Percentiles rank a stretch among this genome's conserved stretches.
phyloP scores from a whole-genome alignment of 2,888 invertebrate genomes.

The Calameuta pallipes region DNA sequence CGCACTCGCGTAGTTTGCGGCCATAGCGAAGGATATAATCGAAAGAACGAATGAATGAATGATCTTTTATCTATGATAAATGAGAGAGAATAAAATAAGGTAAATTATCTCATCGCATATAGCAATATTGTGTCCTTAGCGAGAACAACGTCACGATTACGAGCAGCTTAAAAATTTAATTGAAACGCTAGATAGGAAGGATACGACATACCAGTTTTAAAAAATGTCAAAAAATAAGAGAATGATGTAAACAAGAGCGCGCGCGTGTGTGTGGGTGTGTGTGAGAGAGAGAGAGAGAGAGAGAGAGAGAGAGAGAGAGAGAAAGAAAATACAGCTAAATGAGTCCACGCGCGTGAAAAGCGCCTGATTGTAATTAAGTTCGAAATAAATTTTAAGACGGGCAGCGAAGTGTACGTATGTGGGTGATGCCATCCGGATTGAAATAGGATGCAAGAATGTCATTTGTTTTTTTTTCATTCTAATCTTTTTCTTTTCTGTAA shows the following conservation, averaged over 20 bases:
- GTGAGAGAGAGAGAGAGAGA: too few species aligned
- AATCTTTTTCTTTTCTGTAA: neutral
- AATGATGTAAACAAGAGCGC: neutral
- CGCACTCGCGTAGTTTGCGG: neutral
- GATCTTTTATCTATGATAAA: neutral
- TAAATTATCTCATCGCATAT: neutral
- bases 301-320: too few species aligned
- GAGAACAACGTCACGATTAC: neutral
- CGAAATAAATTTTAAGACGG: neutral
- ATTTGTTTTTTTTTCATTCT: neutral
- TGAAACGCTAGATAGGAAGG: neutral
- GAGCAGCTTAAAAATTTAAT: neutral
- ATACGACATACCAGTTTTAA: neutral
- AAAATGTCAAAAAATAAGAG: neutral
- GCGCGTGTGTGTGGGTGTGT: too few species aligned
- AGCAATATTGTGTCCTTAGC: neutral
- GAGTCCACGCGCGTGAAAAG: neutral
- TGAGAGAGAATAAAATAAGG: neutral
- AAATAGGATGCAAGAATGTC: neutral
- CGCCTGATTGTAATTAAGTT: neutral
- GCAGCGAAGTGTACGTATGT: neutral
- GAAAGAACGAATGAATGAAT: neutral
- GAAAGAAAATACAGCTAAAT: neutral
- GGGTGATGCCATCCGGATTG: neutral
- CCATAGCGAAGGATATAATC: neutral